Conservation (phyloP, 2,797 vertebrate species). For the Pangasius krempfi region DNA sequence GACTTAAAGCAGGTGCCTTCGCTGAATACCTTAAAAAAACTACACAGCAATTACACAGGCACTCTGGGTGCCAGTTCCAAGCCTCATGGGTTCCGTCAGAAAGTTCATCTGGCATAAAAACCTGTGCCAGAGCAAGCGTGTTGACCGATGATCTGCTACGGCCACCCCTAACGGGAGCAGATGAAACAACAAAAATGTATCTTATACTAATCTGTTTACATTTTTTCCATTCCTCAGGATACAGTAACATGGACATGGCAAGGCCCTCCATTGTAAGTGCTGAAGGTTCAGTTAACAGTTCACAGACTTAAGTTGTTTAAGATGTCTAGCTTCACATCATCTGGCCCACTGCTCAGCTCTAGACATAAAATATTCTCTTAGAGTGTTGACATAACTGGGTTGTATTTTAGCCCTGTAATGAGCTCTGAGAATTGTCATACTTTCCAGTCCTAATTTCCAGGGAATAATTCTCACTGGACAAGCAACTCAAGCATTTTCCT, state of each 20-base stretch:
- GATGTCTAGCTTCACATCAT: background rate
- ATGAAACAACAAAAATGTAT: no score
- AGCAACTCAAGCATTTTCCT: background rate
- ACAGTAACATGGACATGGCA: constrained; percentile 99
- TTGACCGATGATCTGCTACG: no score
- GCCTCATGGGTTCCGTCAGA: no score
- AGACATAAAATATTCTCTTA: background rate
- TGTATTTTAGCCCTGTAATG: background rate
- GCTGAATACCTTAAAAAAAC: background rate
- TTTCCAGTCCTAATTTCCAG: constrained; percentile 10
- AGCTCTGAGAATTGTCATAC: background rate
- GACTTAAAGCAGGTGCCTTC: background rate
- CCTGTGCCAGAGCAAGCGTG: no score
- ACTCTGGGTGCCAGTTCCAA: no score
- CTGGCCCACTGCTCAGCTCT: background rate
- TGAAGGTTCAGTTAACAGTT: background rate
- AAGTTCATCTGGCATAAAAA: no score
- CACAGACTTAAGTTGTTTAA: background rate
- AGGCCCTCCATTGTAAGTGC: constrained; percentile 89
- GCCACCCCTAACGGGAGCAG: no score
- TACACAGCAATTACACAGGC: background rate
- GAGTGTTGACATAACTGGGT: background rate
- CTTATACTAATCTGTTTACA: background rate
- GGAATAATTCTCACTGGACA: background rate
- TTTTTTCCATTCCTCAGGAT: constrained; percentile 77